A percentile compares a stretch with the other conserved stretches of the same genome.
Conservation (phyloP, 2,888 invertebrate species). For the Dermolepida albohirtum region DNA sequence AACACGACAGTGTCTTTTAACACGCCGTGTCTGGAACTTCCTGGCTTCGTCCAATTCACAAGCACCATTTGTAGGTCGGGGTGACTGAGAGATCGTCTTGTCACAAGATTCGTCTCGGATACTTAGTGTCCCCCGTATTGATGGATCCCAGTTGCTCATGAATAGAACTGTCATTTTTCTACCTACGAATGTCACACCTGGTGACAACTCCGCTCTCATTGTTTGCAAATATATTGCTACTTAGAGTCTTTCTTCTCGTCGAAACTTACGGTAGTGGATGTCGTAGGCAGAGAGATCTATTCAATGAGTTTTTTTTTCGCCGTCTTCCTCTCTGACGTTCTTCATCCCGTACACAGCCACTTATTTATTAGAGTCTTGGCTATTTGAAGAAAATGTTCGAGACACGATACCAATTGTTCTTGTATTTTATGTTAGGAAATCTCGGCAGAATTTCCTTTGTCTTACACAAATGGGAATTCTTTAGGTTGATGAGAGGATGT, state of each 20-base stretch:
- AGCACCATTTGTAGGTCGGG: slow-evolving; percentile 32
- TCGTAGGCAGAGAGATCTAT: slow-evolving; percentile 34
- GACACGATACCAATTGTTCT: slow-evolving; percentile 28
- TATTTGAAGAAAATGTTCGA: slow-evolving; percentile 28
- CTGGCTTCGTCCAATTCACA: slow-evolving; percentile 35
- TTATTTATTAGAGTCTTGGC: slow-evolving; percentile 29
- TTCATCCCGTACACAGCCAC: slow-evolving; percentile 20
- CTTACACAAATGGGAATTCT: slow-evolving; percentile 23
- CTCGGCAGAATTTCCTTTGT: slow-evolving; percentile 28
- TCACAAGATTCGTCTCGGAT: slow-evolving; percentile 56
- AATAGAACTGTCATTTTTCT: slow-evolving; percentile 56
- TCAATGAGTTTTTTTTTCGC: slow-evolving; percentile 7
- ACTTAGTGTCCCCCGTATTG: slow-evolving; percentile 55
- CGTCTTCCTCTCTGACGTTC: slow-evolving; percentile 7
- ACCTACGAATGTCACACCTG: slow-evolving; percentile 58
- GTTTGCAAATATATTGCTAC: slow-evolving; percentile 59
- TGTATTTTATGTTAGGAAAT: slow-evolving; percentile 34
- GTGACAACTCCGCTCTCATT: slow-evolving; percentile 55
- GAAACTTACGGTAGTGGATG: slow-evolving; percentile 38
- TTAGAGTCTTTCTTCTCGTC: slow-evolving; percentile 46
- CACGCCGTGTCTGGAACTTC: slow-evolving; percentile 32
- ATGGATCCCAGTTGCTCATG: slow-evolving; percentile 50
- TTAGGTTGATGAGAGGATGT: not conserved
- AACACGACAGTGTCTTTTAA: slow-evolving; percentile 27
- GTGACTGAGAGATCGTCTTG: slow-evolving; percentile 35